These are phyloP conservation scores for Takifugu flavidus DNA, from an alignment of 2,113 vertebrate genomes.

Conservation along the genomic window DNA sequence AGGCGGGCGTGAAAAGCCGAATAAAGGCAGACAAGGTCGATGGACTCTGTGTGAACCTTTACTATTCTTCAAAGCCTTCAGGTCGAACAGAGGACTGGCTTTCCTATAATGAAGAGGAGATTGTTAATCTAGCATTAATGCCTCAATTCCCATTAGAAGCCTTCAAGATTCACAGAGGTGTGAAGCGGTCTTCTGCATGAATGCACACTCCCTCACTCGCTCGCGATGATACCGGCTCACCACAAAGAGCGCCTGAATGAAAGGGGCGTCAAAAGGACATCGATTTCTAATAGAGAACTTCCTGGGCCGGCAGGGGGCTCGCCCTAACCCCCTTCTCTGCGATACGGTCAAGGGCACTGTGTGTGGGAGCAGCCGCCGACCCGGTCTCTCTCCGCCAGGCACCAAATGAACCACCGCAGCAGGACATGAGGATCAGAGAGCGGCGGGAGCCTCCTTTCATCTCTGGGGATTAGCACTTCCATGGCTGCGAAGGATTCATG, in stretches of 20 bases:
- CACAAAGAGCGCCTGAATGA: slow-evolving; percentile 48
- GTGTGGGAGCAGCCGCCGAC: slow-evolving; percentile 48
- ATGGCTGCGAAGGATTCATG: slow-evolving; percentile 35
- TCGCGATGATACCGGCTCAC: slow-evolving; percentile 9
- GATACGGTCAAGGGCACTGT: slow-evolving; percentile 58
- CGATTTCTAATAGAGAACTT: slow-evolving; percentile 70
- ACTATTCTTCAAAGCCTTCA: slow-evolving; percentile 50
- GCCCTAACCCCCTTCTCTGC: slow-evolving; percentile 45
- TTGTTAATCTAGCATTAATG: slow-evolving; percentile 66
- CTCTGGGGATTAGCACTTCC: slow-evolving; percentile 62
- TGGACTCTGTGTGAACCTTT: slow-evolving; percentile 54
- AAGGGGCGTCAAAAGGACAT: slow-evolving; percentile 63
- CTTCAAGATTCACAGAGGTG: slow-evolving; percentile 44
- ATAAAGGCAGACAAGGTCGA: slow-evolving; percentile 36
- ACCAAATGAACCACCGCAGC: slow-evolving; percentile 60
- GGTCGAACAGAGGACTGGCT: slow-evolving; percentile 52
- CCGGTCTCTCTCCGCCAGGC: slow-evolving; percentile 51
- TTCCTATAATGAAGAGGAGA: slow-evolving; percentile 63
- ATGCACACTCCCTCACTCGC: slow-evolving; percentile 3
- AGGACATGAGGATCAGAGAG: slow-evolving; percentile 58
- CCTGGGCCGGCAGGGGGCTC: slow-evolving; percentile 51
- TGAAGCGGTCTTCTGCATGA: slow-evolving; percentile 29
- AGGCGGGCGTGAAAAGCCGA: slow-evolving; percentile 17
- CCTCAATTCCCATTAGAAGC: slow-evolving; percentile 46
- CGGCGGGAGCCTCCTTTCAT: slow-evolving; percentile 63